Percentiles rank a stretch among this genome's conserved stretches.
Evolutionary conservation across 2,888 invertebrate genomes (phyloP).

Genomic region (Scelioninae gen. 1): DNA sequence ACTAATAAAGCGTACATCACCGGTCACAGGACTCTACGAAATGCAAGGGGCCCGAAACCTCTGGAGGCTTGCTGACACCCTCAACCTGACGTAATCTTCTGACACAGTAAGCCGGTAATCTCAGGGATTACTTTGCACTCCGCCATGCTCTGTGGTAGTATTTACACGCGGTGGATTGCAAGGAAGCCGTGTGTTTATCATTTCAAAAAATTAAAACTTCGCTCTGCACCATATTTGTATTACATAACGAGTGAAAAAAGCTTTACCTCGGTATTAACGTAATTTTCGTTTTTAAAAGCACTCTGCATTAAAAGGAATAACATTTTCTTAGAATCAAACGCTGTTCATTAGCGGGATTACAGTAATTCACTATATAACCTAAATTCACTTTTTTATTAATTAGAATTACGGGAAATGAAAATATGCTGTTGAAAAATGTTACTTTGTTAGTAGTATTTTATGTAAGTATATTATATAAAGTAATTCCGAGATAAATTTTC

Average conservation of each 20-base stretch:
- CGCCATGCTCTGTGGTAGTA: conserved; percentile 74
- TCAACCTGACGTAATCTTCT: conserved; percentile 84
- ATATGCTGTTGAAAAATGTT: background rate
- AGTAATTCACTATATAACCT: conserved; percentile 18
- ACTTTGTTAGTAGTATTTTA: too few species aligned
- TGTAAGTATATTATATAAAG: too few species aligned
- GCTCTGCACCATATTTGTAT: conserved; percentile 41
- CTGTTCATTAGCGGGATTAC: too few species aligned
- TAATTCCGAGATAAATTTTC: background rate
- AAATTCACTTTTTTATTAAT: conserved; percentile 7
- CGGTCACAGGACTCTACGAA: conserved; percentile 51
- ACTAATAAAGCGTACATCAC: conserved; percentile 64
- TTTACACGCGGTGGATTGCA: conserved; percentile 78
- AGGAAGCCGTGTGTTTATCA: conserved; percentile 70
- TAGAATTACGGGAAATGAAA: background rate
- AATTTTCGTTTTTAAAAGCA: conserved; percentile 47
- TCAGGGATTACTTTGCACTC: conserved; percentile 81
- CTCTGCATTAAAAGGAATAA: conserved; percentile 16
- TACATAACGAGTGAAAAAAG: conserved; percentile 46
- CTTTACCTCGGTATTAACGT: conserved; percentile 48
- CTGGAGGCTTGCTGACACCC: conserved; percentile 81
- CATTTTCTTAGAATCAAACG: too few species aligned
- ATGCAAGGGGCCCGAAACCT: conserved; percentile 75
- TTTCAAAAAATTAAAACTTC: conserved; percentile 69
- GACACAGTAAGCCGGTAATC: conserved; percentile 84